Evolutionary conservation across 2,113 vertebrate genomes (phyloP).

Genomic region (Chloebia gouldiae): DNA sequence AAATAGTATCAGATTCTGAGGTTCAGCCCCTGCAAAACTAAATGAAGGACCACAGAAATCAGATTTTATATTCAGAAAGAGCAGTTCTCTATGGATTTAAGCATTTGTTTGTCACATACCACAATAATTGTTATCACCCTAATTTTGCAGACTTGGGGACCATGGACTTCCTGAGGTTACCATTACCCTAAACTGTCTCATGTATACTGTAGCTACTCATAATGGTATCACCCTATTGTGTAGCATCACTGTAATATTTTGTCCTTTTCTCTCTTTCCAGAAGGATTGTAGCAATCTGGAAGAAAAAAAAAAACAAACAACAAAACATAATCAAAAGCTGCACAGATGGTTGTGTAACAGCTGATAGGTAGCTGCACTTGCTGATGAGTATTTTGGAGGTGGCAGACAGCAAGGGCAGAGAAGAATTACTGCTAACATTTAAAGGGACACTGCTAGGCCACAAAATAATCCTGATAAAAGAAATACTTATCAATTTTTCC

Average conservation of each 20-base stretch:
- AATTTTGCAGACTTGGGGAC: background rate
- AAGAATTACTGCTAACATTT: background rate
- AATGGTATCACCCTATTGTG: background rate
- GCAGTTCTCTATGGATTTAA: background rate
- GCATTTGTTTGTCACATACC: background rate
- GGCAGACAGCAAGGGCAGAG: background rate
- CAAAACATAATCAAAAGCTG: background rate
- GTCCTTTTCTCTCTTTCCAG: background rate
- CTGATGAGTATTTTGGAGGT: background rate
- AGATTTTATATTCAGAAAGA: background rate
- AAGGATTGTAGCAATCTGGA: background rate
- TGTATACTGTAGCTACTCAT: background rate
- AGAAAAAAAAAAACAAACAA: background rate
- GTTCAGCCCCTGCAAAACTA: background rate
- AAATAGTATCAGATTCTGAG: background rate
- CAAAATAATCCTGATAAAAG: background rate
- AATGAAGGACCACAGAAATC: background rate
- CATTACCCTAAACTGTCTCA: background rate
- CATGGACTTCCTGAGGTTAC: background rate
- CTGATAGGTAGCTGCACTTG: background rate
- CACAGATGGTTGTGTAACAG: background rate
- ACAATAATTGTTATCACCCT: background rate
- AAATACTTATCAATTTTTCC: background rate
- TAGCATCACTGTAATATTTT: background rate
- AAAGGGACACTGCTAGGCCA: background rate